Evolutionary conservation across 37 sponge, comb jelly and placozoan species (phyloP).

Genomic region (Chondrilla cf. caribensis): DNA sequence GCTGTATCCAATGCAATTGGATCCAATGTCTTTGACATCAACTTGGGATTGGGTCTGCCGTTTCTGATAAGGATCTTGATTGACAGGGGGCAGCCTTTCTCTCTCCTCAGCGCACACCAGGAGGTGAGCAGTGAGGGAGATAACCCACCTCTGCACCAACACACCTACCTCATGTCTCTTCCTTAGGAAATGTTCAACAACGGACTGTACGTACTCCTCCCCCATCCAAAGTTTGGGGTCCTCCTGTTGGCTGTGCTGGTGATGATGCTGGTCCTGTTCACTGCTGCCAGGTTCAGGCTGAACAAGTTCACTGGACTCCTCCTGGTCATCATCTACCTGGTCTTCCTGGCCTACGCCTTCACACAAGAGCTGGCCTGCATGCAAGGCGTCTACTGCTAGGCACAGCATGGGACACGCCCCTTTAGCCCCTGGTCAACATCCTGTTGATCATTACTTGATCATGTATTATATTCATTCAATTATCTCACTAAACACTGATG

Average conservation of each 20-base stretch:
- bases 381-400: constrained; percentile 41
- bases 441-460: too few species aligned
- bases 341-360: constrained; percentile 71
- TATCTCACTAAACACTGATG: neutral
- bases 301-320: constrained; percentile 64
- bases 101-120: constrained; percentile 30
- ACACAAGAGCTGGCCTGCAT: constrained; percentile 74
- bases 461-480: neutral
- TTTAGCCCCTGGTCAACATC: too few species aligned
- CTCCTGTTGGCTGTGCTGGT: constrained; percentile 72
- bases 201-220: constrained; percentile 35
- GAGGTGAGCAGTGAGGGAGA: constrained; percentile 24
- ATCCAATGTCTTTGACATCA: constrained; percentile 88
- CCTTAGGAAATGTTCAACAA: constrained; percentile 18
- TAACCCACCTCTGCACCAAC: neutral
- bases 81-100: constrained; percentile 46
- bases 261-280: constrained; percentile 38
- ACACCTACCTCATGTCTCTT: constrained; percentile 7
- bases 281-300: constrained; percentile 57
- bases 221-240: constrained; percentile 80
- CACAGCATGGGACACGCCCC: neutral
- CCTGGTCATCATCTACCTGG: constrained; percentile 58
- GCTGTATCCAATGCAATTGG: constrained; percentile 92
- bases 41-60: constrained; percentile 77
- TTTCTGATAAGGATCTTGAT: constrained; percentile 66